Conservation (phyloP, 2,113 vertebrate genomes). For the Fulica atra region DNA sequence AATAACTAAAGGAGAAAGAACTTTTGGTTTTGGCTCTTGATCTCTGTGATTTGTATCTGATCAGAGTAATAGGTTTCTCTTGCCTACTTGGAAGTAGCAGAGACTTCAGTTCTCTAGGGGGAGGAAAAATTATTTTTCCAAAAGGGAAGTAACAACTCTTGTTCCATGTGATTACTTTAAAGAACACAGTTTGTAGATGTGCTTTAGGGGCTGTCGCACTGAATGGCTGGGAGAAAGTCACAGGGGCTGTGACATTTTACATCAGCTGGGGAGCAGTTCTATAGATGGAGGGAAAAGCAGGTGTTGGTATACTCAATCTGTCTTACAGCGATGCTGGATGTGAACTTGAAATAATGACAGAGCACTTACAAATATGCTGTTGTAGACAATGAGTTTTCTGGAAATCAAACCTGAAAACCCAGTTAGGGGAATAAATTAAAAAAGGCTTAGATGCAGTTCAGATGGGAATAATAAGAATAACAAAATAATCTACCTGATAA, state of each 20-base stretch:
- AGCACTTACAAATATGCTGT: not conserved
- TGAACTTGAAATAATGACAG: not conserved
- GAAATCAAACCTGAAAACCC: not conserved
- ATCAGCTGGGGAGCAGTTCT: not conserved
- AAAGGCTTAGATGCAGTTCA: not conserved
- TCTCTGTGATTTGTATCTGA: not conserved
- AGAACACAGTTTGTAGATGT: not conserved
- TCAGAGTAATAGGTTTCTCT: not conserved
- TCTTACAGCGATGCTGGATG: not conserved
- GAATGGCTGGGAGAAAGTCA: not conserved
- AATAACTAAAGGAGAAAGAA: not conserved
- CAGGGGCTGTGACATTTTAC: not conserved
- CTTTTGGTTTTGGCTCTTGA: fast-evolving
- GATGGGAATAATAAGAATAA: not conserved
- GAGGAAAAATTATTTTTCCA: not conserved
- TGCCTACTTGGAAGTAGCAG: not conserved
- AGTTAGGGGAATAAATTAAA: not conserved
- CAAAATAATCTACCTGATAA: not conserved
- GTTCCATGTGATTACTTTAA: not conserved
- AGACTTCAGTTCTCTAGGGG: not conserved
- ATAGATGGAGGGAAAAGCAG: not conserved
- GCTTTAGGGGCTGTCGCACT: not conserved
- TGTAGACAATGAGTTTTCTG: not conserved
- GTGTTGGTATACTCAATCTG: not conserved
- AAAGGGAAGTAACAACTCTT: not conserved